Evolutionary conservation across 2,113 vertebrate genomes (phyloP).

Genomic region (Pachypanchax playfairii): DNA sequence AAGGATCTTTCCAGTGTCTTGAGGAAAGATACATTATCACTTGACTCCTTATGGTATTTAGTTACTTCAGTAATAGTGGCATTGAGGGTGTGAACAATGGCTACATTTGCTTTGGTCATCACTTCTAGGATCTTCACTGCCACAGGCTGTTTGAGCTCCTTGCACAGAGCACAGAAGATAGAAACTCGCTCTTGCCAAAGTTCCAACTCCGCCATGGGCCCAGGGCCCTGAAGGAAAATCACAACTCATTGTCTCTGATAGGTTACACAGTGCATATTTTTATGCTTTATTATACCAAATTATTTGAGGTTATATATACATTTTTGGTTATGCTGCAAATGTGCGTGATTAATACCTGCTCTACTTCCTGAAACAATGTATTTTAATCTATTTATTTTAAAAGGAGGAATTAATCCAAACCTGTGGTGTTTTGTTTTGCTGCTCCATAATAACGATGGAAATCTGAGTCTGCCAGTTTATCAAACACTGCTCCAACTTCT

Average conservation of each 20-base stretch:
- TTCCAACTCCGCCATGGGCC: conserved; percentile 87
- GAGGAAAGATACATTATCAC: conserved; percentile 86
- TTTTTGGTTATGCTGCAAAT: background rate
- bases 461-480: conserved; percentile 89
- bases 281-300: background rate
- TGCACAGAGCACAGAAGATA: conserved; percentile 80
- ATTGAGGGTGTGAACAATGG: conserved; percentile 77
- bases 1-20: conserved; percentile 86
- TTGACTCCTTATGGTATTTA: conserved; percentile 83
- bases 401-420: conserved; percentile 59
- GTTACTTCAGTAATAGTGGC: conserved; percentile 78
- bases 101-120: conserved; percentile 75
- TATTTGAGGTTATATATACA: background rate
- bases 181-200: conserved; percentile 86
- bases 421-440: conserved; percentile 85
- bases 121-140: conserved; percentile 85
- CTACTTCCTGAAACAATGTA: background rate
- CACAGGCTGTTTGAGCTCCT: conserved; percentile 83
- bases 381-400: background rate
- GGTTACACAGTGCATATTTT: background rate
- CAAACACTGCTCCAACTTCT: conserved; percentile 83
- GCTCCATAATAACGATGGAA: conserved; percentile 79
- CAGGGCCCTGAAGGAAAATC: conserved; percentile 73
- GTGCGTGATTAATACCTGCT: background rate
- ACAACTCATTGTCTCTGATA: conserved; percentile 6